Evolutionary conservation across 2,888 invertebrate species (phyloP).

Genomic region (Orthosia incerta): DNA sequence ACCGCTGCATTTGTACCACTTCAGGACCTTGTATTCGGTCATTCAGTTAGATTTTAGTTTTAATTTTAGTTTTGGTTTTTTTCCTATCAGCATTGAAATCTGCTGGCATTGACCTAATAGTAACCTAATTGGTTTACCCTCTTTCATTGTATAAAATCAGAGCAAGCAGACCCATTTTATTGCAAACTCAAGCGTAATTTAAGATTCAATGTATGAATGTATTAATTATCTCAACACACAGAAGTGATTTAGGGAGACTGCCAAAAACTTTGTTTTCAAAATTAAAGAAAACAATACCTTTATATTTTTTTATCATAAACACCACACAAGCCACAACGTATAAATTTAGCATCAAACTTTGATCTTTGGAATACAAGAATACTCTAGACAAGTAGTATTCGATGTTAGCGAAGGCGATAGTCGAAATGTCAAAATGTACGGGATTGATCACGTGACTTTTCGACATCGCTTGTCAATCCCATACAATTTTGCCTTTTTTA

Average conservation of each 20-base stretch:
- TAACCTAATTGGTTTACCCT: background rate
- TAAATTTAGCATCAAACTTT: background rate
- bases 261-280: constrained; percentile 1
- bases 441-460: too few relatives aligned
- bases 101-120: background rate
- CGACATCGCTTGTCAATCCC: too few relatives aligned
- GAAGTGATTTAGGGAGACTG: background rate
- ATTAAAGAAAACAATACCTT: background rate
- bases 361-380: too few relatives aligned
- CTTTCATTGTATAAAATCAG: background rate
- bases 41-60: background rate
- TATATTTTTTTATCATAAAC: background rate
- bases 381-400: too few relatives aligned
- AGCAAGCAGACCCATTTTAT: background rate
- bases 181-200: background rate
- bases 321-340: too few relatives aligned
- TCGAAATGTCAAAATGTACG: too few relatives aligned
- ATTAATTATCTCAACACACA: background rate
- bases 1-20: background rate
- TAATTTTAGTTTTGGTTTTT: background rate
- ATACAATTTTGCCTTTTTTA: too few relatives aligned
- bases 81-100: background rate
- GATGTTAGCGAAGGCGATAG: too few relatives aligned
- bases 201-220: too few relatives aligned
- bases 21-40: too few relatives aligned